phyloP scores from a whole-genome alignment of 2,888 invertebrate species.

The Blera fallax region DNA sequence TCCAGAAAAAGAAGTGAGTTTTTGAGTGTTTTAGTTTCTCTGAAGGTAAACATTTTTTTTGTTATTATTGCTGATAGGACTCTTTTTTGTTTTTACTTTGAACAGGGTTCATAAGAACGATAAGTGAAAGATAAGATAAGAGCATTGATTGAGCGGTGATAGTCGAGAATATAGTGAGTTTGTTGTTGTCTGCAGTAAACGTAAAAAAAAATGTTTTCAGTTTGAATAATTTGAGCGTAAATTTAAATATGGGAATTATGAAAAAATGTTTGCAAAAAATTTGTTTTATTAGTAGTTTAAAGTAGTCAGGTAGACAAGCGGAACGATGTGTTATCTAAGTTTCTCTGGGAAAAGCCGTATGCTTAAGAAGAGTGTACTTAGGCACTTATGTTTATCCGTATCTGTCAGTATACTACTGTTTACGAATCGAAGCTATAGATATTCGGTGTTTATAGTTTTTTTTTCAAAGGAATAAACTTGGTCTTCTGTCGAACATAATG shows the following conservation, averaged over 20 bases:
- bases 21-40: neutral
- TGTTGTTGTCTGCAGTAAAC: neutral
- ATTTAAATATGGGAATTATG: neutral
- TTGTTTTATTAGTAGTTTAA: neutral
- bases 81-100: neutral
- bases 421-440: neutral
- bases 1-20: neutral
- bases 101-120: neutral
- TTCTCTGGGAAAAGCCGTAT: neutral
- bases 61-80: neutral
- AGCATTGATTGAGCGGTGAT: neutral
- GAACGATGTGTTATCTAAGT: neutral
- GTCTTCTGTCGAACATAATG: neutral
- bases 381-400: neutral
- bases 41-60: neutral
- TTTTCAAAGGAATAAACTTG: neutral
- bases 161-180: neutral
- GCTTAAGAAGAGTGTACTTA: no score
- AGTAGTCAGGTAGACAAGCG: neutral
- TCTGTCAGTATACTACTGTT: neutral
- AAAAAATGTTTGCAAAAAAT: neutral
- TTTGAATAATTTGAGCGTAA: constrained; percentile 3
- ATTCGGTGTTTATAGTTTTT: neutral
- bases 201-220: neutral
- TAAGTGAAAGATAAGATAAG: constrained; percentile 23